These are phyloP conservation scores for Salminus brasiliensis DNA, from an alignment of 2,113 vertebrate genomes.

Conservation along the genomic window DNA sequence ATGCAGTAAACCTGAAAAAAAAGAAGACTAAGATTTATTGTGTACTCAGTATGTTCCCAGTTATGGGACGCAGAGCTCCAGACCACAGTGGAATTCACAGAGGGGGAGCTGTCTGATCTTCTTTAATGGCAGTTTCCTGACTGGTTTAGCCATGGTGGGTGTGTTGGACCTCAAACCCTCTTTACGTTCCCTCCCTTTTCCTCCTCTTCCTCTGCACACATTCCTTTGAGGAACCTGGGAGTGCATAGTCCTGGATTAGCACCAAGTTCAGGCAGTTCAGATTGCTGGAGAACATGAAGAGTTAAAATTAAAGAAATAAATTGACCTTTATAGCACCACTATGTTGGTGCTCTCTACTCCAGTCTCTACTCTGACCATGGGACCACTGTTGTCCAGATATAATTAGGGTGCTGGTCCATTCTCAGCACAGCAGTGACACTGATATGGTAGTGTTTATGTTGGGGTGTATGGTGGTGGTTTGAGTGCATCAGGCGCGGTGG, in stretches of 20 bases:
- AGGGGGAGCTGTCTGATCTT: constrained; percentile 25
- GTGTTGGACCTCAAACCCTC: background rate
- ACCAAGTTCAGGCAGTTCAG: background rate
- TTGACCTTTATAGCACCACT: too few species aligned
- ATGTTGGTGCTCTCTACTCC: too few species aligned
- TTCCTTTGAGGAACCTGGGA: background rate
- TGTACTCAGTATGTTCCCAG: background rate
- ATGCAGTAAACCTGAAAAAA: constrained; percentile 30
- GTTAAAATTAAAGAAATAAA: too few species aligned
- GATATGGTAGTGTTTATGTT: too few species aligned
- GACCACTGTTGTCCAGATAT: too few species aligned
- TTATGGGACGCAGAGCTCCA: background rate
- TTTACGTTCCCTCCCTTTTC: background rate
- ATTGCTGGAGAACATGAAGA: background rate
- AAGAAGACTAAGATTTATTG: background rate
- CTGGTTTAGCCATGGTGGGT: background rate
- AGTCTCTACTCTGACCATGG: too few species aligned
- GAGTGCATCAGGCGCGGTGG: too few species aligned
- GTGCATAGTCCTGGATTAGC: background rate
- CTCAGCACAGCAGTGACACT: too few species aligned
- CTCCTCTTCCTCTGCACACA: background rate
- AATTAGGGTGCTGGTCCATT: too few species aligned
- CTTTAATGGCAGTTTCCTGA: constrained; percentile 11
- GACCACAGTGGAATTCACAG: constrained; percentile 35
- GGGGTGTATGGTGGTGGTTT: too few species aligned